A percentile compares a stretch with the other conserved stretches of the same genome.
Evolutionary conservation across 2,797 vertebrate species (phyloP).

Genomic region (Sebastes ruberrimus): DNA sequence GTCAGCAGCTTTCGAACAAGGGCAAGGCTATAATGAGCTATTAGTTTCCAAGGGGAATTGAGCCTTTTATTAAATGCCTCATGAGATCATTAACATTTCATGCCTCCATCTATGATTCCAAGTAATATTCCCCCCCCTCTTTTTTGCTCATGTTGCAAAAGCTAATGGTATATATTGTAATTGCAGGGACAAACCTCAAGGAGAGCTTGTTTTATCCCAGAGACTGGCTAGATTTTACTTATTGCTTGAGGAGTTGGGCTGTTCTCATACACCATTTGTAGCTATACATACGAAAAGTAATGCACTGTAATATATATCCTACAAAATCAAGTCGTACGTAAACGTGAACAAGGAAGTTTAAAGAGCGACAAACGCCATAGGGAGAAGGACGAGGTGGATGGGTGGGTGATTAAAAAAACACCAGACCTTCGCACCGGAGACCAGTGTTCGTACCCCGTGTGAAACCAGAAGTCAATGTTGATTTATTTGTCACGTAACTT

Average conservation of each 20-base stretch:
- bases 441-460: neutral
- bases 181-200: neutral
- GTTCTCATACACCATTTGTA: neutral
- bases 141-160: neutral
- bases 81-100: neutral
- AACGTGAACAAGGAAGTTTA: neutral
- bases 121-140: neutral
- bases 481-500: too few species aligned
- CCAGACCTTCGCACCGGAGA: neutral
- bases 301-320: neutral
- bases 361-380: neutral
- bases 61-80: constrained; percentile 13
- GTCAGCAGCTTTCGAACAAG: constrained; percentile 10
- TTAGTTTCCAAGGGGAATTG: neutral
- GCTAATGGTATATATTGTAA: neutral
- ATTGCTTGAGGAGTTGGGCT: neutral
- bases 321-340: neutral
- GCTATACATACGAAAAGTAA: neutral
- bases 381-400: too few species aligned
- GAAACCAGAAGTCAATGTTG: neutral
- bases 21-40: neutral
- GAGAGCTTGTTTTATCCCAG: neutral
- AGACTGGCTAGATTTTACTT: neutral
- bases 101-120: neutral
- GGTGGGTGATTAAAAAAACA: too few species aligned